Conservation (phyloP, 2,888 invertebrate species). For the Cotesia congregata region DNA sequence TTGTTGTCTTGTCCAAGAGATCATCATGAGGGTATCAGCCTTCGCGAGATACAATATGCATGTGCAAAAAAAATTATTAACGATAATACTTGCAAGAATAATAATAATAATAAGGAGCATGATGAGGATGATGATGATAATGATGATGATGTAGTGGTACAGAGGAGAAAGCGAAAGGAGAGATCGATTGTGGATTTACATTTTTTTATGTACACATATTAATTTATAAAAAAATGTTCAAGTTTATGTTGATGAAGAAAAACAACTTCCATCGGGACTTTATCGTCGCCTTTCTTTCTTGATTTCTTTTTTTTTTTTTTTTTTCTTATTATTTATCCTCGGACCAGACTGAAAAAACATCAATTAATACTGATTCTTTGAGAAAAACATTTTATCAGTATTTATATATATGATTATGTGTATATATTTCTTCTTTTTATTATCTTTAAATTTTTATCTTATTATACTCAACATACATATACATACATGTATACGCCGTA, state of each 20-base stretch:
- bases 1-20: slow-evolving; percentile 70
- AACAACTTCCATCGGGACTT: not conserved
- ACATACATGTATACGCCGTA: not conserved
- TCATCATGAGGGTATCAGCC: slow-evolving; percentile 69
- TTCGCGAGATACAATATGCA: slow-evolving; percentile 57
- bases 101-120: slow-evolving; percentile 1
- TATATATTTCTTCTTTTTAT: slow-evolving; percentile 20
- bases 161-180: slow-evolving; percentile 25
- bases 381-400: slow-evolving; percentile 42
- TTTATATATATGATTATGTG: slow-evolving; percentile 32
- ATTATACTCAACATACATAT: slow-evolving; percentile 1
- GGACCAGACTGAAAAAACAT: slow-evolving; percentile 56
- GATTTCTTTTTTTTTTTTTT: slow-evolving; percentile 13
- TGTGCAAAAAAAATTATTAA: slow-evolving; percentile 31
- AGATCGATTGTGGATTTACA: slow-evolving; percentile 29
- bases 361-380: slow-evolving; percentile 56
- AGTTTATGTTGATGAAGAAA: not conserved
- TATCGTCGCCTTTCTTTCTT: slow-evolving; percentile 1
- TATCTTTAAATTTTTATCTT: not conserved
- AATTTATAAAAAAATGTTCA: not conserved
- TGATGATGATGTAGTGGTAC: slow-evolving; percentile 3
- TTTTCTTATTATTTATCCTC: slow-evolving; percentile 9
- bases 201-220: not conserved
- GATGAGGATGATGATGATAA: not conserved
- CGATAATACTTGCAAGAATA: slow-evolving; percentile 2